Percentiles rank a stretch among this genome's conserved stretches.
These are phyloP conservation scores for Ibidorhyncha struthersii DNA, from an alignment of 2,113 vertebrate genomes.

Conservation along the genomic window DNA sequence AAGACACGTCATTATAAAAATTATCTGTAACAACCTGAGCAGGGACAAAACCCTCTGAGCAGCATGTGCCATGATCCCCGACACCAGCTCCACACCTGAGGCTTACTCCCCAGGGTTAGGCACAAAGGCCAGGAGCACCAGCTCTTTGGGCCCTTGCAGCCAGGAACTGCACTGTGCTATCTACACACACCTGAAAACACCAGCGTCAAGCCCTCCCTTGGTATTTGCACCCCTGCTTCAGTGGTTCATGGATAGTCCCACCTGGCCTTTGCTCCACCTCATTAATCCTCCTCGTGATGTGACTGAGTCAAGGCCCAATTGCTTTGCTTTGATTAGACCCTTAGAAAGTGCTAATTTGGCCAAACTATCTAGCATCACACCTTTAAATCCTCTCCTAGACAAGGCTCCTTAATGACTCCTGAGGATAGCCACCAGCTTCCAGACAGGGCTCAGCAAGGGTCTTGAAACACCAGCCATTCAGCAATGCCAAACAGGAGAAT, in stretches of 20 bases:
- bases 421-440: background rate
- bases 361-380: background rate
- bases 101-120: background rate
- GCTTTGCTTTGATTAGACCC: background rate
- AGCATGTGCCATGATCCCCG: background rate
- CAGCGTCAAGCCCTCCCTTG: fast-evolving
- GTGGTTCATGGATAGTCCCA: background rate
- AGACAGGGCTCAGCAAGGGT: background rate
- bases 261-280: background rate
- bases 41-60: background rate
- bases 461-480: background rate
- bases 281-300: fast-evolving
- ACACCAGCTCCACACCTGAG: background rate
- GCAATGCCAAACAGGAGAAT: background rate
- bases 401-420: background rate
- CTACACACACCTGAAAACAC: background rate
- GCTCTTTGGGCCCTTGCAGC: background rate
- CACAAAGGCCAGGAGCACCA: background rate
- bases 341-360: background rate
- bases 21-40: background rate
- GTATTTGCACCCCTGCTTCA: background rate
- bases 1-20: background rate
- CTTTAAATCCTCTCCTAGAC: background rate
- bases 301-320: background rate
- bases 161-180: background rate